phyloP scores from a whole-genome alignment of 2,113 vertebrate genomes.

The Caranx ignobilis region DNA sequence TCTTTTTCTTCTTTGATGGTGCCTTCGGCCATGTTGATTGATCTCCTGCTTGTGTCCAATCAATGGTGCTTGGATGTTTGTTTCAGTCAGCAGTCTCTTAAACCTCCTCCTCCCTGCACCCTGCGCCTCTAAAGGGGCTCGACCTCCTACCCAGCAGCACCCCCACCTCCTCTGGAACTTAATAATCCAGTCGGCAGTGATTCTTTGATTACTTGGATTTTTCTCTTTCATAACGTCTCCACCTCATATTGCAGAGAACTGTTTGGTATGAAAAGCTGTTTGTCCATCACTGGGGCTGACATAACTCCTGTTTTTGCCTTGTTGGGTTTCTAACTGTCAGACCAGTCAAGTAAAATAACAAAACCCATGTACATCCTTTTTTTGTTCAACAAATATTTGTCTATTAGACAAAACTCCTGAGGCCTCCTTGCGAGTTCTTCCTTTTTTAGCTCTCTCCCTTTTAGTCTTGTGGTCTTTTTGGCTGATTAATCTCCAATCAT shows the following conservation, averaged over 20 bases:
- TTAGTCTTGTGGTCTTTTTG: constrained; percentile 32
- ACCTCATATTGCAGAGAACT: background rate
- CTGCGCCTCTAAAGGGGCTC: background rate
- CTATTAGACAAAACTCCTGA: background rate
- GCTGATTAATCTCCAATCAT: constrained; percentile 36
- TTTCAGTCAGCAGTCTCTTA: constrained; percentile 75
- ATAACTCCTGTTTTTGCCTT: background rate
- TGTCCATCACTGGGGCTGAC: background rate
- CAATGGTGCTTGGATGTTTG: constrained; percentile 68
- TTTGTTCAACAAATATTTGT: background rate
- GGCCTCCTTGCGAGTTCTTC: constrained; percentile 2
- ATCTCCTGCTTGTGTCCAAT: constrained; percentile 75
- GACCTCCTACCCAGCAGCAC: constrained; percentile 34
- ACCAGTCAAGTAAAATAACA: background rate
- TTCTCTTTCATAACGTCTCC: constrained; percentile 13
- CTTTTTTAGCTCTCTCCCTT: background rate
- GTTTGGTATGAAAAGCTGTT: constrained; percentile 3
- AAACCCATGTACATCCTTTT: background rate
- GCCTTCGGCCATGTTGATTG: constrained; percentile 73
- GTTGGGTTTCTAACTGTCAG: background rate
- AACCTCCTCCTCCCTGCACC: background rate
- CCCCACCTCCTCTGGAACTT: constrained; percentile 11
- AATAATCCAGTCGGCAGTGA: constrained; percentile 21
- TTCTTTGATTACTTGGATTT: constrained; percentile 7
- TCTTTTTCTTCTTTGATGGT: constrained; percentile 54